Base-by-base conservation (phyloP, 2,888 invertebrate genomes). In the Campoplex nolae region DNA sequence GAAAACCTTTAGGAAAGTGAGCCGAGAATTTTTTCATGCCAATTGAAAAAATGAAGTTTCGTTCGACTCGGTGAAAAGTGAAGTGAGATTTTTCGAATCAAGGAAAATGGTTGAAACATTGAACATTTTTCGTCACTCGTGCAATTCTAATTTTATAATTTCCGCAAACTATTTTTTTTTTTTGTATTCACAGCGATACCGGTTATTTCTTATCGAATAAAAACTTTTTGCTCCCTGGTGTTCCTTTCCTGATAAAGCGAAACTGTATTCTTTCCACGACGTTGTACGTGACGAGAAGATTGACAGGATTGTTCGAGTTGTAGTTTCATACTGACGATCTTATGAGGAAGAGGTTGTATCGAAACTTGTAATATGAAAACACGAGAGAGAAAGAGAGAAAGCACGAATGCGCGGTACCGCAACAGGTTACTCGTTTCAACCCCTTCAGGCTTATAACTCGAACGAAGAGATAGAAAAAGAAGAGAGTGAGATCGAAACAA, bases 401-500 rank as follows among this genome's bases (percentile, higher is more conserved):
- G 48, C 92, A 92, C 92, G 92, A 93, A 93, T 58, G 80, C 58
- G 80, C 80, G 73, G 48, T 93, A 92, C 91, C 92, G 93, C 93
- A 93, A 93, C 93, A 93, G 93, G 93, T 93, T 92, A 93, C 90
- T 86, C 87, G 82, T 48, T 65, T 76, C 32, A 76, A 75, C 28
- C 76, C 76, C 68, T 83, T 79, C 71, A 58, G 81, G 23, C 28
- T 16, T 45, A 70, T 28, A 70, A 58, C 58, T 58, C 28, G 28
- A 28, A 58, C 13, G n/a, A 3, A 11, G 56, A 56, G 56, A 23
- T 23, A 56, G n/a, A 23, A 23, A 23, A 23, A 23, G 23, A 23
- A 56, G 23, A 56, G 56, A 45, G 42, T 16, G 67, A 45, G 16
- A 28, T 7, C 8, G 18, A 70, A 70, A 28, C 32, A 73, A 38